These are phyloP conservation scores for Argopecten irradians DNA, from an alignment of 1,140 invertebrate species.

Conservation along the genomic window DNA sequence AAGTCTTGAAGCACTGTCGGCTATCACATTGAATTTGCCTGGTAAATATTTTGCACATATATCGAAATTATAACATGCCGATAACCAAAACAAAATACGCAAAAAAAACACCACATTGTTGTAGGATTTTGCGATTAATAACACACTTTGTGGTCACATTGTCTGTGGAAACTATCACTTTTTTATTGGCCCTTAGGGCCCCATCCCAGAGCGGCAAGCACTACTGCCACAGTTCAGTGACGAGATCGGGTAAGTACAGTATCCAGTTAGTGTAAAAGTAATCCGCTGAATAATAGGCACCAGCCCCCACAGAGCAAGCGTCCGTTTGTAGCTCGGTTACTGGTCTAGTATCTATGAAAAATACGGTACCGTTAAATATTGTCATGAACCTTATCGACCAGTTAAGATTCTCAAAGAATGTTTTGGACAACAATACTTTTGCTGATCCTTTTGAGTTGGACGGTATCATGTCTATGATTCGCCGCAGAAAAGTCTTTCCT, in stretches of 20 bases:
- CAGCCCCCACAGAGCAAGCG: conserved; percentile 28
- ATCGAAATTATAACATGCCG: conserved; percentile 33
- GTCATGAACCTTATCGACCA: neutral
- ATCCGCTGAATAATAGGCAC: too few species aligned
- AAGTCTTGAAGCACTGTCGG: conserved; percentile 24
- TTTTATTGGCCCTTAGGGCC: conserved; percentile 19
- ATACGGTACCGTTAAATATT: conserved; percentile 36
- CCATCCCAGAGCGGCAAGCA: conserved; percentile 23
- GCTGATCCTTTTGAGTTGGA: neutral
- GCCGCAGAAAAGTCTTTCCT: conserved; percentile 7
- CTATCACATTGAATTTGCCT: conserved; percentile 9
- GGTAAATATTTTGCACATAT: conserved; percentile 30
- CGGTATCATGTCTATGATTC: conserved; percentile 26
- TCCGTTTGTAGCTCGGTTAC: conserved; percentile 33
- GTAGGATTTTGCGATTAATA: conserved; percentile 32
- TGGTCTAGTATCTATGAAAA: neutral
- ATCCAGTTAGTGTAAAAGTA: too few species aligned
- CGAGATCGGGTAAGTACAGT: too few species aligned
- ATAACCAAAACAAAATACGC: conserved; percentile 34
- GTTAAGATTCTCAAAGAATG: neutral
- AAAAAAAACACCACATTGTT: conserved; percentile 30
- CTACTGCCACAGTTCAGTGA: neutral
- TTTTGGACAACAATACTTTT: conserved; percentile 4
- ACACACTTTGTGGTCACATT: conserved; percentile 27
- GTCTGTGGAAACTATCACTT: conserved; percentile 26